Evolutionary conservation across 2,888 invertebrate species (phyloP), one percentile per base, ranked within the genome.

Genomic region (Athetis lepigone): DNA sequence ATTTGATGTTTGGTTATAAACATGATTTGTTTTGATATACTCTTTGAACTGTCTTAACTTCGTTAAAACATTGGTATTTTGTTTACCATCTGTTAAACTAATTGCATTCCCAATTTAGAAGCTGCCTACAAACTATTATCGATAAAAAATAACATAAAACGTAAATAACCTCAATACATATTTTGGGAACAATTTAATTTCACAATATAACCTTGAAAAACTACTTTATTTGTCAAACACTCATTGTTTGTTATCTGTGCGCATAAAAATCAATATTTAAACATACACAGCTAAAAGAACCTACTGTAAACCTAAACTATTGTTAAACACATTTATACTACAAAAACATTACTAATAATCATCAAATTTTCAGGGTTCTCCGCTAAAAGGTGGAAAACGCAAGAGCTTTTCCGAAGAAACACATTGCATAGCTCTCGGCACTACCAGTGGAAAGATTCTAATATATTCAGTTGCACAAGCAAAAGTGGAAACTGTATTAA

Each of bases 381-480:
- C 70, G 58, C 54, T 79, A 74, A 70, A 86, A 75, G 75, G 80
- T 52, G 65, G 65, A 27, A 90, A 84, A 80, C 82, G 89, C 25
- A 90, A 87, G 81, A 85, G 84, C 50, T n/a, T 83, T 27, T 85
- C 82, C 8, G 91, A 90, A 65, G 81, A 83, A 62, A 77, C 85
- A 58, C 94, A 95, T 62, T 92, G 96, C 73, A 92, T 98, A 84
- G 97, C 96, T 0, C 92, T 98, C 86, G 98, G 98, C 50, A 97
- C 97, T 19, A 95, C 95, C 2, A 96, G 96, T 77, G 98, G 98
- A 52, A 95, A 96, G 72, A 93, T 98, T 55, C 92, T 97, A 33
- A 88, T 98, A 68, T 98, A 97, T 86, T 97, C 97, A 49, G 92
- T 97, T 25, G 89, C 95, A 3, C 96, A 96, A 87, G 97, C 96